These are phyloP conservation scores for Egretta garzetta DNA, from an alignment of 2,113 vertebrate species.

Conservation along the genomic window DNA sequence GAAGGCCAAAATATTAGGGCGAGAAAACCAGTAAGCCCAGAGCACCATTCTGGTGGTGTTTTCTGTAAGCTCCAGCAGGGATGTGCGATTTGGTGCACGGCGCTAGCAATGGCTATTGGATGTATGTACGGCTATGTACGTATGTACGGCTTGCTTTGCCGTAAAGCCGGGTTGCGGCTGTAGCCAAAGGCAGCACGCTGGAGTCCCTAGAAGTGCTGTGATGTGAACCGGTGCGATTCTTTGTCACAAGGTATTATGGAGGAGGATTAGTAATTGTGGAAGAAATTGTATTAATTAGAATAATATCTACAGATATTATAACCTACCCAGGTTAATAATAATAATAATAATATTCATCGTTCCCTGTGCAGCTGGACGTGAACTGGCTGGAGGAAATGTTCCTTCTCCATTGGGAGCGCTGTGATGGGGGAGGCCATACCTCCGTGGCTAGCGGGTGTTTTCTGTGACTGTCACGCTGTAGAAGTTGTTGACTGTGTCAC, in stretches of 20 bases:
- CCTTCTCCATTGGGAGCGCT: not conserved
- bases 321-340: not conserved
- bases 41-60: not conserved
- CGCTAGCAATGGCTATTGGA: fast-evolving
- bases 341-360: too few relatives aligned
- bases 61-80: not conserved
- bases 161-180: fast-evolving
- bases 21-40: not conserved
- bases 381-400: not conserved
- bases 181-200: not conserved
- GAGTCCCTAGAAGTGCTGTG: not conserved
- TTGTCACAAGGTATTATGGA: not conserved
- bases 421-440: fast-evolving
- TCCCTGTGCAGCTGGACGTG: not conserved
- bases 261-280: not conserved
- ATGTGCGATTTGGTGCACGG: not conserved
- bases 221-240: not conserved
- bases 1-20: not conserved
- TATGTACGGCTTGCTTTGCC: not conserved
- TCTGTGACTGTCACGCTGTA: not conserved
- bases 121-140: too few relatives aligned
- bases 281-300: not conserved
- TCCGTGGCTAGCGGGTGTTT: not conserved
- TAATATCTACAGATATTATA: not conserved
- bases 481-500: not conserved